These are phyloP conservation scores for Lanius collurio DNA, from an alignment of 2,113 vertebrate genomes.

Conservation along the genomic window DNA sequence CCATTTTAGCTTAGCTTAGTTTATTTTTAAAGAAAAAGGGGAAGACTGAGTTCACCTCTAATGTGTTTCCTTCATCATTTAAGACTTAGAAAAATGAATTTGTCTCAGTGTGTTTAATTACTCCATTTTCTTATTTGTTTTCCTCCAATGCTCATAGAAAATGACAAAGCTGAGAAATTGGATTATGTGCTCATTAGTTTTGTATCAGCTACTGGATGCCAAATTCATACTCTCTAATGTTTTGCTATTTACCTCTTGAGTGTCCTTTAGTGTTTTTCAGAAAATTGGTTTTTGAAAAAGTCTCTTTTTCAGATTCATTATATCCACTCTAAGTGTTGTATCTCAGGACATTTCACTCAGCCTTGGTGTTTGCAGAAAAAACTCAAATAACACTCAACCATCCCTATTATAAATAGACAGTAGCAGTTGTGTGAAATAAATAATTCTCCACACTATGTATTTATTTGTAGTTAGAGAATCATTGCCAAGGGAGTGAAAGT, in stretches of 20 bases:
- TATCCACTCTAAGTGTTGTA: background rate
- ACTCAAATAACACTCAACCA: background rate
- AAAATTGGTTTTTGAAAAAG: background rate
- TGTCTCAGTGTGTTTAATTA: slow-evolving; percentile 18
- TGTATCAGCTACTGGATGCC: background rate
- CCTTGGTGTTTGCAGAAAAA: background rate
- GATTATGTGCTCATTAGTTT: slow-evolving; percentile 56
- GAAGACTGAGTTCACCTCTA: background rate
- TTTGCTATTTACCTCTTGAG: background rate
- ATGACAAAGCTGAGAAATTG: slow-evolving; percentile 8
- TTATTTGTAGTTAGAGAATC: background rate
- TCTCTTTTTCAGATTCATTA: background rate
- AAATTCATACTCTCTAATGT: background rate
- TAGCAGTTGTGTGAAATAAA: background rate
- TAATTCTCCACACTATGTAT: background rate
- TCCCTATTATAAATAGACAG: background rate
- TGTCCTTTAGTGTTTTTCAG: background rate
- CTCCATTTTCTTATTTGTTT: slow-evolving; percentile 27
- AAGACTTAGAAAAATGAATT: slow-evolving; percentile 17
- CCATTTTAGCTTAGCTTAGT: background rate
- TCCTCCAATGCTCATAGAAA: background rate
- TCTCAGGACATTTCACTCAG: background rate
- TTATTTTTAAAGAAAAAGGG: background rate
- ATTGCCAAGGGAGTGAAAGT: background rate
- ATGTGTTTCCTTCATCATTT: background rate